phyloP scores from a whole-genome alignment of 37 sponge, comb jelly and placozoan species.

The Agelas oroides region DNA sequence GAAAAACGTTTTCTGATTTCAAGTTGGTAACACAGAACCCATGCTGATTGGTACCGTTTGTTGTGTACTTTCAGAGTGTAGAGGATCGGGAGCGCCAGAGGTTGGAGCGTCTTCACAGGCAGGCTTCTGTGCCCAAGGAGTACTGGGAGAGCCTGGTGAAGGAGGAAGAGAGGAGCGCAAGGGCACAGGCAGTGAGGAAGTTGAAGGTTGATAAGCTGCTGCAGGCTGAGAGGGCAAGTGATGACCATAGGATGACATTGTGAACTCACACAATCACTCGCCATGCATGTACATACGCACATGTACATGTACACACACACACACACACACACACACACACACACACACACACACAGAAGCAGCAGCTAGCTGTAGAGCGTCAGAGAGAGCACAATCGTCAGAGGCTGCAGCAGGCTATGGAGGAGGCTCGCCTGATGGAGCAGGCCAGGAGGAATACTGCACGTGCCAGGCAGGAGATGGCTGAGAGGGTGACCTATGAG shows the following conservation, averaged over 20 bases:
- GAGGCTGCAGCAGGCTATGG: slow-evolving; percentile 49
- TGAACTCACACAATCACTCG: no score
- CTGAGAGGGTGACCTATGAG: slow-evolving; percentile 57
- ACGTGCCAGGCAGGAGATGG: slow-evolving; percentile 37
- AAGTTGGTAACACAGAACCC: no score
- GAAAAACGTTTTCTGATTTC: no score
- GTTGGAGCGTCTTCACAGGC: slow-evolving; percentile 5
- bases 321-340: no score
- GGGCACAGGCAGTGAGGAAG: slow-evolving; percentile 1
- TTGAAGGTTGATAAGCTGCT: slow-evolving; percentile 48
- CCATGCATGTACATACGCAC: no score
- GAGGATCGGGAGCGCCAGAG: slow-evolving; percentile 21
- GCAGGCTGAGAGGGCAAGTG: slow-evolving; percentile 29
- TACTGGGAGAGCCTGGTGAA: slow-evolving; percentile 31
- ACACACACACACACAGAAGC: no score
- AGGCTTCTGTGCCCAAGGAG: not conserved
- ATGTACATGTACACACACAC: no score
- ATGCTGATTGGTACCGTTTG: no score
- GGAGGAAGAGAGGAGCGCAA: slow-evolving; percentile 17
- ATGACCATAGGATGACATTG: not conserved
- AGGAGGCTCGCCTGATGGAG: slow-evolving; percentile 47
- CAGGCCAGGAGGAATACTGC: slow-evolving; percentile 67
- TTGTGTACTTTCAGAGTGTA: not conserved
- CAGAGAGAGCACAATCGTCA: slow-evolving; percentile 16
- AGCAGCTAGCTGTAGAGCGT: slow-evolving; percentile 18